Evolutionary conservation across 1,140 invertebrate species (phyloP).

Genomic region (Drosophila chauvacae): DNA sequence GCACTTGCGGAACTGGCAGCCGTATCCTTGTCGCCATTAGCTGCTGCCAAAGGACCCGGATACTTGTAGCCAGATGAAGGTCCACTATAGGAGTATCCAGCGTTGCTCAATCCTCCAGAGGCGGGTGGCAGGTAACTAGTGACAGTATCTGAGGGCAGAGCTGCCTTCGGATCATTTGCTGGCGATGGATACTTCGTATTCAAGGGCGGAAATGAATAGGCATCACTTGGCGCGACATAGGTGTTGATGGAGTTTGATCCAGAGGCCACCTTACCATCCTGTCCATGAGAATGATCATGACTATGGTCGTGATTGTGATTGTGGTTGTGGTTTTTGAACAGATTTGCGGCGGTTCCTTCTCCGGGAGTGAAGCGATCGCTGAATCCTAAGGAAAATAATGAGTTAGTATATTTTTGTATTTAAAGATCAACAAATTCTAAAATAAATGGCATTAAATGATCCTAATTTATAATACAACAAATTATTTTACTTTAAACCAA

Average conservation of each 20-base stretch:
- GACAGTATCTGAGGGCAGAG: conserved; percentile 56
- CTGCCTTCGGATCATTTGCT: conserved; percentile 60
- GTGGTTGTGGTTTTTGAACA: conserved; percentile 59
- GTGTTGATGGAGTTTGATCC: conserved; percentile 61
- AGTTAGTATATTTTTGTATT: background rate
- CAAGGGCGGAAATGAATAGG: conserved; percentile 77
- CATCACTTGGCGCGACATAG: conserved; percentile 64
- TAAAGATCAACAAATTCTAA: background rate
- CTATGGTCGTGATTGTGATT: conserved; percentile 39
- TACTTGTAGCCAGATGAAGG: conserved; percentile 64
- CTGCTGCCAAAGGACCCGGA: conserved; percentile 53
- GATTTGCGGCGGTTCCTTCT: conserved; percentile 66
- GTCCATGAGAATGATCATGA: conserved; percentile 41
- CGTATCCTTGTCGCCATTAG: conserved; percentile 53
- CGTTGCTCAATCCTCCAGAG: conserved; percentile 61
- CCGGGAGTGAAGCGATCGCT: conserved; percentile 75
- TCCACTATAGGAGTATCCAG: conserved; percentile 58
- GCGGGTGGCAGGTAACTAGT: conserved; percentile 77
- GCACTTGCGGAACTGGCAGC: conserved; percentile 51
- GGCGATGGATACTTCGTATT: conserved; percentile 74
- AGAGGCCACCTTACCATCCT: conserved; percentile 53
- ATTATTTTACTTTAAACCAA: background rate
- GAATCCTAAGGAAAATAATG: conserved; percentile 30
- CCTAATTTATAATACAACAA: background rate
- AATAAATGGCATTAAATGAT: background rate